Evolutionary conservation across 2,888 invertebrate species (phyloP), one percentile per base, ranked within the genome.

Genomic region (Drosophila incognita): DNA sequence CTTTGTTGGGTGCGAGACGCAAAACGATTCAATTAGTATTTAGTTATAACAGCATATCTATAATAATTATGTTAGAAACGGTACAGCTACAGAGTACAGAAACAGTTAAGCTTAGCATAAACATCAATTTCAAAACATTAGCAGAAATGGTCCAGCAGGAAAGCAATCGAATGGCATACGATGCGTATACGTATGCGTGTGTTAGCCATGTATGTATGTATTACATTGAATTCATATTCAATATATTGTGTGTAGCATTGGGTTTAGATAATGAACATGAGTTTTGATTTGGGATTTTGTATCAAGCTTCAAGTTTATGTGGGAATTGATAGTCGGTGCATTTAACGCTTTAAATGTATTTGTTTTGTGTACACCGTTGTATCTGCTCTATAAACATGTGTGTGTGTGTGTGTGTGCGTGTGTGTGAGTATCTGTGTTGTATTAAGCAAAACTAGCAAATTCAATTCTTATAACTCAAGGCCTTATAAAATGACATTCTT

Each of bases 271-370:
- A 79, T 82, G 80, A 74, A 53, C 79, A 80, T 80, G 82, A 82
- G 49, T 57, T 61, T 68, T 48, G 69, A 69, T 64, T 76, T 60
- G 35, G 61, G 61, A 67, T 66, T 69, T 64, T 36, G 18, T 51
- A 33, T 52, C 61, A 59, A 71, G 68, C 57, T 72, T 71, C 46
- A 33, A 49, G 27, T 31, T 62, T 49, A 36, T 38, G 64, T 31
- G 15, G 46, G 59, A 40, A 54, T 71, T 53, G 35, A 64, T 63
- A 57, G 64, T 60, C 58, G 68, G 87, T 90, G 91, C 91, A 90
- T 89, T 90, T 82, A 83, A 90, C 90, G 91, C 91, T 87, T 90
- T 76, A 49, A 69, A 69, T 38, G 33, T 33, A 69, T 53, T 69
- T 58, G 35, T 58, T 27, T 13, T 69, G 40, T 69, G 49, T 56